phyloP scores from a whole-genome alignment of 2,113 vertebrate genomes.

The Sterrhoptilus dennistouni region DNA sequence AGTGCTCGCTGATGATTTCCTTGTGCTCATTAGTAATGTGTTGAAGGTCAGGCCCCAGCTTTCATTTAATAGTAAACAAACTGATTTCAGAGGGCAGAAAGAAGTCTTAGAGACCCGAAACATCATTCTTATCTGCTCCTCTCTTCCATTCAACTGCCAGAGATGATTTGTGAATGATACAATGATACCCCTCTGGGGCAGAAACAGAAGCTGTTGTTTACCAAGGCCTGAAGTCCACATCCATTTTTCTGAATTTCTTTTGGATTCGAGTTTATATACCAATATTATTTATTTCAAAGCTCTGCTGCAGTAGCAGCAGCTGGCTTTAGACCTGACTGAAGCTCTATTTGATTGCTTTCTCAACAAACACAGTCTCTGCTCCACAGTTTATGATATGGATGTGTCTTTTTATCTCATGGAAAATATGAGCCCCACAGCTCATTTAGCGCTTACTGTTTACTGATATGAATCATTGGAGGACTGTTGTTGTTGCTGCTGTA shows the following conservation, averaged over 20 bases:
- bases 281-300: constrained; percentile 15
- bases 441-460: constrained; percentile 13
- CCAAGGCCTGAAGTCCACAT: neutral
- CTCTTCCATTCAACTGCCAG: neutral
- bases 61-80: constrained; percentile 71
- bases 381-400: neutral
- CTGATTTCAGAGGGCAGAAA: constrained; percentile 69
- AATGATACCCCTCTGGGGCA: neutral
- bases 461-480: constrained; percentile 28
- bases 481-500: constrained; percentile 8
- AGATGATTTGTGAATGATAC: neutral
- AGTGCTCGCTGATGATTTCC: constrained; percentile 75
- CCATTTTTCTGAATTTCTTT: neutral
- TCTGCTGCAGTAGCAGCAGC: neutral
- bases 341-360: constrained; percentile 8
- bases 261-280: neutral
- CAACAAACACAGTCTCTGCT: neutral
- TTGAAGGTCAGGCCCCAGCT: constrained; percentile 74
- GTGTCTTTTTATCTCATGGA: neutral
- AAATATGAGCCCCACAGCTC: constrained; percentile 15
- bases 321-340: neutral
- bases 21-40: constrained; percentile 70
- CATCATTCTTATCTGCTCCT: neutral
- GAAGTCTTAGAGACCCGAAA: neutral
- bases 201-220: neutral